These are phyloP conservation scores for Nerophis lumbriciformis DNA, from an alignment of 2,113 vertebrate genomes.

Conservation along the genomic window DNA sequence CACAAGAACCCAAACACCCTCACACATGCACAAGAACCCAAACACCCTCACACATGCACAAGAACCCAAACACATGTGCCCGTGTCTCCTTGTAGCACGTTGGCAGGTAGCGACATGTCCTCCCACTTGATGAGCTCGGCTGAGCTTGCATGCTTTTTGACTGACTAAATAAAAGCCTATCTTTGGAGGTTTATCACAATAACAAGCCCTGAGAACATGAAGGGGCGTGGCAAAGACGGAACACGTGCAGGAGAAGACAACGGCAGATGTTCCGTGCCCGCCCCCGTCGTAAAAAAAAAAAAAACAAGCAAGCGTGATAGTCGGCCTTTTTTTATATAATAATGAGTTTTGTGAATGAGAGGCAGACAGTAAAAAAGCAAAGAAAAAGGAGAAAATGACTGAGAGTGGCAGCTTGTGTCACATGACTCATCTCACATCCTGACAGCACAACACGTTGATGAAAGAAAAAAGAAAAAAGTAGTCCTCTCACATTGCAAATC, in stretches of 20 bases:
- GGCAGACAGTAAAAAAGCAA: slow-evolving; percentile 24
- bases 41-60: too few species aligned
- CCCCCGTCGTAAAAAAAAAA: slow-evolving; percentile 25
- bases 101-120: slow-evolving; percentile 12
- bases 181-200: neutral
- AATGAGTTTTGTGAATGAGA: slow-evolving; percentile 55
- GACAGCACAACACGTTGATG: slow-evolving; percentile 40
- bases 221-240: slow-evolving; percentile 19
- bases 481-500: slow-evolving; percentile 7
- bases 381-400: slow-evolving; percentile 59
- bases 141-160: slow-evolving; percentile 8
- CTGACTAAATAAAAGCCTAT: slow-evolving; percentile 11
- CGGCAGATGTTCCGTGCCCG: slow-evolving; percentile 31
- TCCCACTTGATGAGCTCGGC: neutral
- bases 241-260: slow-evolving; percentile 22
- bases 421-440: slow-evolving; percentile 57
- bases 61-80: slow-evolving; percentile 5
- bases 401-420: slow-evolving; percentile 49
- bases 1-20: too few species aligned
- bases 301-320: slow-evolving; percentile 16
- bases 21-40: too few species aligned
- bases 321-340: slow-evolving; percentile 30
- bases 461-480: slow-evolving; percentile 5
- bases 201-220: neutral
- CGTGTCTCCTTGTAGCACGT: slow-evolving; percentile 15